Percentiles rank a stretch among this genome's conserved stretches.
phyloP scores from a whole-genome alignment of 2,888 invertebrate genomes.

The Thyatira batis region DNA sequence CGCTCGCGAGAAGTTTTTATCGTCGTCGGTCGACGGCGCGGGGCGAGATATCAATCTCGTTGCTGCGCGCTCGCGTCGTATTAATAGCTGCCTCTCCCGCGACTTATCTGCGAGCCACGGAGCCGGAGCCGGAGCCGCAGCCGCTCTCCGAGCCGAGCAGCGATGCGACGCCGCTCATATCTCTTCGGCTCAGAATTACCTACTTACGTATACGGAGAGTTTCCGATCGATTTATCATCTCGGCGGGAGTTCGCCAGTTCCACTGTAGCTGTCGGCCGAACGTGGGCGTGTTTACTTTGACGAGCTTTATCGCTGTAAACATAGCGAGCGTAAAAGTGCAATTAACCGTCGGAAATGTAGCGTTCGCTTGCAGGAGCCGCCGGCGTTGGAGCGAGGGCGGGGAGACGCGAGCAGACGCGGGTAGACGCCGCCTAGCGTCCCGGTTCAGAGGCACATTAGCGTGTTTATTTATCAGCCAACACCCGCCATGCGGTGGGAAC shows the following conservation, averaged over 20 bases:
- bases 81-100: conserved; percentile 23
- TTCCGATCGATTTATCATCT: conserved; percentile 31
- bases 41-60: conserved; percentile 2
- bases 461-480: conserved; percentile 13
- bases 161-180: conserved; percentile 10
- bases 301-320: conserved; percentile 1
- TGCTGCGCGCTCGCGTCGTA: conserved; percentile 18
- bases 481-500: conserved; percentile 18
- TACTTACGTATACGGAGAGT: conserved; percentile 12
- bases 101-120: conserved; percentile 12
- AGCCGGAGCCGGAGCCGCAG: no score
- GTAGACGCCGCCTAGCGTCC: neutral
- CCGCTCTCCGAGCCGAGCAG: neutral
- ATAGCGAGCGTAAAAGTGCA: conserved; percentile 2
- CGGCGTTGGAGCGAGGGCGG: conserved; percentile 8
- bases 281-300: neutral
- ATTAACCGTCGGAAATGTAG: conserved; percentile 14
- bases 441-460: conserved; percentile 4
- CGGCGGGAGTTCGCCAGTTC: conserved; percentile 15
- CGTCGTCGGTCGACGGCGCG: neutral
- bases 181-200: conserved; percentile 15
- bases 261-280: conserved; percentile 1
- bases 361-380: conserved; percentile 7
- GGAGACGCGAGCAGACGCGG: neutral
- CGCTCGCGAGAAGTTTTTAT: neutral